A percentile compares a stretch with the other conserved stretches of the same genome.
Evolutionary conservation across 2,797 vertebrate species (phyloP).

Genomic region (Acanthurus lineatus): DNA sequence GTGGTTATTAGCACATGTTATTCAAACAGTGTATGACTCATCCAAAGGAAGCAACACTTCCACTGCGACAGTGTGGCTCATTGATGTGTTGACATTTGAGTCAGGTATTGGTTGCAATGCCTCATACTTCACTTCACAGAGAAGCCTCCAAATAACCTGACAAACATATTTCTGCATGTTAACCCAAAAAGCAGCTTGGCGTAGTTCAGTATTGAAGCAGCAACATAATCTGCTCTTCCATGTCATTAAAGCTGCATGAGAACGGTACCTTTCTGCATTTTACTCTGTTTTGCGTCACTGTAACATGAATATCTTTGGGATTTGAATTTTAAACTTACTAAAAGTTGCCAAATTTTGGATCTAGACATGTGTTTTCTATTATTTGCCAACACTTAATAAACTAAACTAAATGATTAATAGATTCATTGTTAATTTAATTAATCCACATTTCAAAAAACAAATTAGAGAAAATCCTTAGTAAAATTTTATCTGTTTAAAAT

Average conservation of each 20-base stretch:
- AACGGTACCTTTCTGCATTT: neutral
- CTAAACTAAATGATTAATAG: neutral
- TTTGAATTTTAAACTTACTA: no score
- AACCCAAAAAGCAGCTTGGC: no score
- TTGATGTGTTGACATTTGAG: neutral
- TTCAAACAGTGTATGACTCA: constrained; percentile 8
- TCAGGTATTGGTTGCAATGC: no score
- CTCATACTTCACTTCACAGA: no score
- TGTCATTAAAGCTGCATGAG: neutral
- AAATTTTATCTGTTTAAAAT: neutral
- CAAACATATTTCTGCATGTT: no score
- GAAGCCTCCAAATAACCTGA: no score
- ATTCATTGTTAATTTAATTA: neutral
- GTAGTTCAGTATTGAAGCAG: no score
- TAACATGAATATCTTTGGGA: no score
- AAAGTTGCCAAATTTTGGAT: no score
- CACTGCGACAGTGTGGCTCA: no score
- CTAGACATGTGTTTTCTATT: no score
- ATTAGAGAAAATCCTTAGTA: neutral
- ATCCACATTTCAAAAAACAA: neutral
- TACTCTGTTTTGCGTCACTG: neutral
- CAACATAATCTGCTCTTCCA: neutral
- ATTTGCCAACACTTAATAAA: no score
- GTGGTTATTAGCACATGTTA: neutral
- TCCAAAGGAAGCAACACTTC: neutral